phyloP scores from a whole-genome alignment of 2,888 invertebrate genomes.

The Hanleya hanleyi region DNA sequence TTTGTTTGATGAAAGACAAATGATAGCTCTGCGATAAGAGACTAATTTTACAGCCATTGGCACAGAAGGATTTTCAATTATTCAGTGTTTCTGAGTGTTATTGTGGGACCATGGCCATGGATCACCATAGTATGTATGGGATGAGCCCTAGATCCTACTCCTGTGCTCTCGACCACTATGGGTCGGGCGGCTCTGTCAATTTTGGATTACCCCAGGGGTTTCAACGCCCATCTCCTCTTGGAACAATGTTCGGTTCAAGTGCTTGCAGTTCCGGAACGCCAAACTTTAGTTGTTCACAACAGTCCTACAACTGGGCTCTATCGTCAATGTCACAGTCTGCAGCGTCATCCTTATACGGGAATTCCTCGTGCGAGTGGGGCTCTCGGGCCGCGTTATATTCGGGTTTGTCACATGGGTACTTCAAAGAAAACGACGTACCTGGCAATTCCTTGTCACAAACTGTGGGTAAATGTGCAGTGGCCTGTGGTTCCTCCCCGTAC shows the following conservation, averaged over 20 bases:
- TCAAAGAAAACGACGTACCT: slow-evolving; percentile 5
- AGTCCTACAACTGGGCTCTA: background rate
- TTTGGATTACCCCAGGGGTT: background rate
- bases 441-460: slow-evolving; percentile 1
- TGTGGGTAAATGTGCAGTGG: background rate
- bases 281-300: slow-evolving; percentile 4
- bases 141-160: background rate
- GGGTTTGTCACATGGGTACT: background rate
- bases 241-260: background rate
- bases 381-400: background rate
- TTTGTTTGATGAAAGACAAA: background rate
- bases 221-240: background rate
- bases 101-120: slow-evolving; percentile 1
- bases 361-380: background rate
- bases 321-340: slow-evolving; percentile 3
- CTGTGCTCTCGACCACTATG: background rate
- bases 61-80: background rate
- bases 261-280: background rate
- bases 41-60: background rate
- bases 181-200: background rate
- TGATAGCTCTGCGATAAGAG: background rate
- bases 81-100: background rate
- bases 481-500: background rate
- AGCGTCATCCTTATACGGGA: background rate
- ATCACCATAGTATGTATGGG: background rate